Conservation (phyloP, 2,888 invertebrate genomes). For the Caenorhabditis parvicauda region DNA sequence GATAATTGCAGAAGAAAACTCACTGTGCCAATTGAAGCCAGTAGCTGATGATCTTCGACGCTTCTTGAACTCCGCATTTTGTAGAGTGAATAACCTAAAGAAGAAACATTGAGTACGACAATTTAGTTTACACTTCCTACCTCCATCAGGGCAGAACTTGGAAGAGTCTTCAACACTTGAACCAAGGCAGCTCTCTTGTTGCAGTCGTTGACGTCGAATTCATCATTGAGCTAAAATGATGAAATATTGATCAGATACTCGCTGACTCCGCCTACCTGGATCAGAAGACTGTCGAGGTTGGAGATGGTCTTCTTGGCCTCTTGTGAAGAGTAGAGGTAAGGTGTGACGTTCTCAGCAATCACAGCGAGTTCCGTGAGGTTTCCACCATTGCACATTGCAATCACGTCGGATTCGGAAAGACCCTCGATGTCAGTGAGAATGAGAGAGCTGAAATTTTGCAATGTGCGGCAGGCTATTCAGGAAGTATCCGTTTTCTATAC, state of each 20-base stretch:
- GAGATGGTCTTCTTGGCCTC: conserved; percentile 9
- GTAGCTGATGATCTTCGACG: conserved; percentile 16
- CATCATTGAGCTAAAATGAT: conserved; percentile 3
- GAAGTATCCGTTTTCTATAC: neutral
- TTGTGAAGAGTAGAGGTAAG: conserved; percentile 7
- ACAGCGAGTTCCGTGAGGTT: conserved; percentile 18
- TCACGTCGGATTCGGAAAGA: conserved; percentile 8
- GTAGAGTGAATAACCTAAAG: conserved; percentile 15
- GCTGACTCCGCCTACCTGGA: conserved; percentile 11
- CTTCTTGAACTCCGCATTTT: conserved; percentile 4
- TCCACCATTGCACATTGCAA: conserved; percentile 2
- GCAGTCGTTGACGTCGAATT: conserved; percentile 2
- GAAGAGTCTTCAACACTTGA: neutral
- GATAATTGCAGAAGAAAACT: conserved; percentile 8
- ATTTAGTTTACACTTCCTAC: conserved; percentile 5
- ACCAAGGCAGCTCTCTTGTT: neutral
- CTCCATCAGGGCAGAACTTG: neutral
- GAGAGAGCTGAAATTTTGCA: conserved; percentile 17
- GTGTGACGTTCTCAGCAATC: conserved; percentile 11
- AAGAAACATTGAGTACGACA: neutral
- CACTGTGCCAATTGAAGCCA: conserved; percentile 21
- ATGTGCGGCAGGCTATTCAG: too few species aligned
- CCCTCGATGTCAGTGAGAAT: conserved; percentile 23
- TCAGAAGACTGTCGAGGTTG: conserved; percentile 14
- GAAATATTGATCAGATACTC: too few species aligned